Conservation (phyloP, 1,140 invertebrate species). For the Ostrea denselamellosa region DNA sequence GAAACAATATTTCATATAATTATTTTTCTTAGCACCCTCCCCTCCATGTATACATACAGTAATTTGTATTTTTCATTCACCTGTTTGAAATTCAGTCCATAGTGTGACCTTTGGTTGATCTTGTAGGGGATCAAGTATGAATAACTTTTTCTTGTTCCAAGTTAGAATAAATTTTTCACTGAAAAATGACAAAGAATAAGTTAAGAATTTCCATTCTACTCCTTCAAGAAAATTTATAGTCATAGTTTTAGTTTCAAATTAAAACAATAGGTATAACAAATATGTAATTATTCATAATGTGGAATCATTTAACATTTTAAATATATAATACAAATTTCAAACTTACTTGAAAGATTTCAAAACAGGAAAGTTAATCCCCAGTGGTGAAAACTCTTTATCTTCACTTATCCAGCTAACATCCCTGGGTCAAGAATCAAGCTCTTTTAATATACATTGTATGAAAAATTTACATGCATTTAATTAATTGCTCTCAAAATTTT, state of each 20-base stretch:
- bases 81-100: constrained; percentile 65
- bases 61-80: too few species aligned
- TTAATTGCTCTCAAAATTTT: too few species aligned
- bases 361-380: constrained; percentile 21
- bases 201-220: background rate
- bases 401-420: background rate
- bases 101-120: constrained; percentile 68
- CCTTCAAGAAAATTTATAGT: too few species aligned
- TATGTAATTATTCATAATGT: too few species aligned
- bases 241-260: too few species aligned
- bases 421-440: background rate
- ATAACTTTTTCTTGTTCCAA: constrained; percentile 67
- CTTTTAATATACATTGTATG: background rate
- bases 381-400: background rate
- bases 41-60: too few species aligned
- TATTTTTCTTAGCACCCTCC: too few species aligned
- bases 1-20: too few species aligned
- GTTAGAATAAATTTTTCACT: constrained; percentile 68
- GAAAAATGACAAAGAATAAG: constrained; percentile 47
- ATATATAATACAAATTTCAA: background rate
- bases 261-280: too few species aligned
- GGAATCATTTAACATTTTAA: too few species aligned
- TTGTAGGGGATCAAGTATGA: constrained; percentile 73
- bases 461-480: background rate
- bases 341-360: background rate